A percentile compares a stretch with the other conserved stretches of the same genome.
phyloP scores from a whole-genome alignment of 2,888 invertebrate genomes.

The Pandemis heparana region DNA sequence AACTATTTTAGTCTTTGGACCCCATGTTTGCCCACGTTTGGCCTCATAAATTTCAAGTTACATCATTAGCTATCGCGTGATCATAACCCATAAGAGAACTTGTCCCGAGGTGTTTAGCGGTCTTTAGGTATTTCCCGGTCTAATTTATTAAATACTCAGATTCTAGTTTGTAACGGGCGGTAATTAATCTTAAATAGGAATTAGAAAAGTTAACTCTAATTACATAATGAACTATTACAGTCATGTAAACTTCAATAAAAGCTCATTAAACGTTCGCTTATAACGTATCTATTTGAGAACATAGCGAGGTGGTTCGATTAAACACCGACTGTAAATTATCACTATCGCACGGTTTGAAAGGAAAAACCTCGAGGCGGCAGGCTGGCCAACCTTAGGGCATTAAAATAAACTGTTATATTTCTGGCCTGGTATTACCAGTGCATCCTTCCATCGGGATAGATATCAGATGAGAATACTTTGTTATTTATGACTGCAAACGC shows the following conservation, averaged over 20 bases:
- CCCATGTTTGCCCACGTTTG: conserved; percentile 45
- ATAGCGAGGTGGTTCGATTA: conserved; percentile 31
- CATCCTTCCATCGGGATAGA: conserved; percentile 38
- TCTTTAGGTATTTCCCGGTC: conserved; percentile 67
- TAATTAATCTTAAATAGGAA: conserved; percentile 18
- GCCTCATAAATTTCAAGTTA: conserved; percentile 73
- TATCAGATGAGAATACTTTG: conserved; percentile 39
- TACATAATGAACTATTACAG: background rate
- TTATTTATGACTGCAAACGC: conserved; percentile 17
- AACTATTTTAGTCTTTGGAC: conserved; percentile 45
- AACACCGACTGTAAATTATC: conserved; percentile 34
- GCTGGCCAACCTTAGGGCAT: conserved; percentile 40
- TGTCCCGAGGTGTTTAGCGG: conserved; percentile 70
- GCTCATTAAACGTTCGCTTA: background rate
- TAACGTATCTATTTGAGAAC: conserved; percentile 24
- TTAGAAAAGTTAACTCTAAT: background rate
- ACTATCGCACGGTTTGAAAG: conserved; percentile 39
- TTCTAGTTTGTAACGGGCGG: conserved; percentile 12
- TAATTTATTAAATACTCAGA: conserved; percentile 65
- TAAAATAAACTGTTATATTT: conserved; percentile 42
- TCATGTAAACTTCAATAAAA: background rate
- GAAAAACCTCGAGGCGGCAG: conserved; percentile 41
- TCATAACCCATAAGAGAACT: conserved; percentile 72
- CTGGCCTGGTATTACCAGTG: conserved; percentile 38
- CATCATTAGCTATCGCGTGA: conserved; percentile 82